Evolutionary conservation across 2,888 invertebrate species (phyloP), one percentile per base, ranked within the genome.

Genomic region (Slavum lentiscoides): DNA sequence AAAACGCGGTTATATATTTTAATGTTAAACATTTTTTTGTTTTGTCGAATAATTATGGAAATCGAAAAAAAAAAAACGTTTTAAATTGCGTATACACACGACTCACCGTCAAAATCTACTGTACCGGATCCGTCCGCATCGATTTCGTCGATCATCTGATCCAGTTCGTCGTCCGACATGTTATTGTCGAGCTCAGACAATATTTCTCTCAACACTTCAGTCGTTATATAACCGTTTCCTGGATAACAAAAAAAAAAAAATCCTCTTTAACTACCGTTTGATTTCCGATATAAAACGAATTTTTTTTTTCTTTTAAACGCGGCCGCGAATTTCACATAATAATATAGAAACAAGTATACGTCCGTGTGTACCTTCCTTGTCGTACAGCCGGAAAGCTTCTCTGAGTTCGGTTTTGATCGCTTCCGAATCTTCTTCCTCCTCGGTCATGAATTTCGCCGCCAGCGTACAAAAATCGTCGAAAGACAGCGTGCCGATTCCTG

Each of bases 331-430:
- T 30, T 1, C 6, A 6, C 43, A 9, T 7, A 9, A 4, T 1
- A 1, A 9, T 43, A 9, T 43, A 43, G n/a, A 43, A 43, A 43
- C 7, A 6, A 43, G 7, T 43, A 43, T 43, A 43, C 13, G 30
- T 81, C 80, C 82, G 83, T n/a, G n/a, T n/a, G n/a, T 85, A 89
- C 93, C 93, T 88, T 95, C 94, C 87, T 93, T 96, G 87, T 98
- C 98, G 86, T 98, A 96, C 82, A 98, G 91, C 85, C 97, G 90
- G 88, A 98, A 98, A 76, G 97, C 97, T 87, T 98, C 97, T 85
- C 94, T 92, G 37, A 98, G 88, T 87, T 98, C 98, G 83, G 91
- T 89, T 85, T 95, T 91, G 86, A 96, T 90, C 0, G 94, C 93
- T 84, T 93, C 93, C 84, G 94, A 94, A 83, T 93, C 94, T 85